Percentiles rank a stretch among this genome's conserved stretches.
Conservation (phyloP, 2,888 invertebrate species). For the Horisme vitalbata region DNA sequence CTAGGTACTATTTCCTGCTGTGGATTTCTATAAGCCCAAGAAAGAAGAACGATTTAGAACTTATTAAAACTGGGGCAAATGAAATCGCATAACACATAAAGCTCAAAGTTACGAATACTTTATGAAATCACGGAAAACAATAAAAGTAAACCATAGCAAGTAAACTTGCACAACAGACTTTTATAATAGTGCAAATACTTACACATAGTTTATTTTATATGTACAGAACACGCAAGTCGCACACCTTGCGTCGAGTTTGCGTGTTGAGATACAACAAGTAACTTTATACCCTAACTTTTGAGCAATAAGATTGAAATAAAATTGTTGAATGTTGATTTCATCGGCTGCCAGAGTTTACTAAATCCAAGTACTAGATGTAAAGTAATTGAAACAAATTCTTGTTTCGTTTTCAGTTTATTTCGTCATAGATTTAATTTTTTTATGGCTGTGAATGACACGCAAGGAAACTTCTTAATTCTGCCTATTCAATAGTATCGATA, state of each 20-base stretch:
- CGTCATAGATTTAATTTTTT: no score
- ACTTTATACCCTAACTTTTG: not conserved
- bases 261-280: conserved; percentile 5
- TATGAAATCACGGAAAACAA: conserved; percentile 20
- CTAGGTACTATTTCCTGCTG: no score
- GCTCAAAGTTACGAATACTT: conserved; percentile 8
- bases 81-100: not conserved
- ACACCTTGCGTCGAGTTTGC: conserved; percentile 20
- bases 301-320: not conserved
- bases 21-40: no score
- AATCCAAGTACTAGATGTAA: not conserved
- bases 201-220: conserved; percentile 21
- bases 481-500: no score
- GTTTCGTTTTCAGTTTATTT: not conserved
- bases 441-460: no score
- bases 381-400: not conserved
- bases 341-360: not conserved
- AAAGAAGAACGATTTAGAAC: no score
- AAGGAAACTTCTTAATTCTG: no score
- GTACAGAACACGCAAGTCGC: conserved; percentile 22
- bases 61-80: conserved; percentile 4
- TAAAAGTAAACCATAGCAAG: conserved; percentile 20
- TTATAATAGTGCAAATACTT: no score
- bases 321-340: not conserved
- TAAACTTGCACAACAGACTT: no score